Conservation (phyloP, 2,888 invertebrate species). For the Drosophila maculinotata region DNA sequence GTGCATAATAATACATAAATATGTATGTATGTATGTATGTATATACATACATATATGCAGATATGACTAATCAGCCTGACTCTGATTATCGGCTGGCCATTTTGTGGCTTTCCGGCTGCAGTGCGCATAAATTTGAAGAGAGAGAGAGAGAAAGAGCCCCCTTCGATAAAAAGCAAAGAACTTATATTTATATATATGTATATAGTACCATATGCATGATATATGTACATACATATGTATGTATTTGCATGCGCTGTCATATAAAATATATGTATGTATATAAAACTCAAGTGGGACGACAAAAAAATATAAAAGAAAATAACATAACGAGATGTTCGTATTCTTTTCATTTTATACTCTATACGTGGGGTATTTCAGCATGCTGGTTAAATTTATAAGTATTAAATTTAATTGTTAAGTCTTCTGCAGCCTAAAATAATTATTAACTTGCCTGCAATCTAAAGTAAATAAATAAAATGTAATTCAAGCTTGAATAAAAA, state of each 20-base stretch:
- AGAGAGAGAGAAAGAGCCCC: neutral
- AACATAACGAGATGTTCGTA: slow-evolving; percentile 11
- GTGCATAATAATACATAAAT: too few species aligned
- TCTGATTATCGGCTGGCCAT: slow-evolving; percentile 11
- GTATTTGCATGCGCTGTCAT: slow-evolving; percentile 14
- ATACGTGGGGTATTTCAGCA: neutral
- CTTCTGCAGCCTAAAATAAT: too few species aligned
- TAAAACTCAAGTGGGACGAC: slow-evolving; percentile 34
- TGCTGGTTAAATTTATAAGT: too few species aligned
- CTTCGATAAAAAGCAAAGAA: slow-evolving; percentile 8
- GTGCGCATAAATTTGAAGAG: slow-evolving; percentile 14
- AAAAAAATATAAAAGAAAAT: neutral
- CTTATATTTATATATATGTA: neutral
- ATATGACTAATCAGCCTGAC: slow-evolving; percentile 18
- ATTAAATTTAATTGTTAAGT: too few species aligned
- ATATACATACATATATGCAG: neutral
- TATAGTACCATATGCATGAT: slow-evolving; percentile 19
- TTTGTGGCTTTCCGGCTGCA: slow-evolving; percentile 26
- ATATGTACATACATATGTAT: neutral
- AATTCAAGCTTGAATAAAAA: too few species aligned
- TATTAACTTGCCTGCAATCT: too few species aligned
- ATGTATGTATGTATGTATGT: neutral
- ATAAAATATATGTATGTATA: slow-evolving; percentile 23
- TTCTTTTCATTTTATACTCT: neutral
- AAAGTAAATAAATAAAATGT: too few species aligned